phyloP scores from a whole-genome alignment of 1,140 invertebrate species.

The Hypsibius dujardini region DNA sequence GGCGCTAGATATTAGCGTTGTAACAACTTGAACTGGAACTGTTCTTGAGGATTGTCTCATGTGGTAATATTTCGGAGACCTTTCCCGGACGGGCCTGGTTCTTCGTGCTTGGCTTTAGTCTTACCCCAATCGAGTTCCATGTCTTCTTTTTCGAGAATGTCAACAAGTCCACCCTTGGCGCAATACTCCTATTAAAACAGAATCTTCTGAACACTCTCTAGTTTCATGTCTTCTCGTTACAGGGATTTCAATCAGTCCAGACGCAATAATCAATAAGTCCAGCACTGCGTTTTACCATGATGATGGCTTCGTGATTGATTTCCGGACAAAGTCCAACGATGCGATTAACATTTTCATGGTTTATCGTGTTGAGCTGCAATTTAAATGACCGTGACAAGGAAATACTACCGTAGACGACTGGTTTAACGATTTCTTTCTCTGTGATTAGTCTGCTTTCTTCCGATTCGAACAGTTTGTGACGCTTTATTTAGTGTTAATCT shows the following conservation, averaged over 20 bases:
- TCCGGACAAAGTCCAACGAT: conserved; percentile 56
- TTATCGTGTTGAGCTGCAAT: conserved; percentile 48
- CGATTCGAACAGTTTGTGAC: neutral
- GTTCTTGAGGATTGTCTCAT: too few relatives aligned
- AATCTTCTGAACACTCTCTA: too few relatives aligned
- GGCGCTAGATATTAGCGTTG: too few relatives aligned
- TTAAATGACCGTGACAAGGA: neutral
- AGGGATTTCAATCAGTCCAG: too few relatives aligned
- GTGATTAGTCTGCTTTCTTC: neutral
- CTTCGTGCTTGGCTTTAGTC: too few relatives aligned
- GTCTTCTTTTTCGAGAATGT: conserved; percentile 81
- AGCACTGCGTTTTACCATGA: conserved; percentile 39
- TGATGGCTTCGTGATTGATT: conserved; percentile 47
- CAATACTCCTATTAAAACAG: conserved; percentile 52
- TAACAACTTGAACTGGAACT: too few relatives aligned
- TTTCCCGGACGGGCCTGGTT: too few relatives aligned
- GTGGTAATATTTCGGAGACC: too few relatives aligned
- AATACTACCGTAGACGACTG: neutral
- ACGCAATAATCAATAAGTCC: too few relatives aligned
- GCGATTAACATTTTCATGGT: conserved; percentile 70
- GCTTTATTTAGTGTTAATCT: neutral
- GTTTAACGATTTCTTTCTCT: too few relatives aligned
- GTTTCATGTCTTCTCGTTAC: too few relatives aligned
- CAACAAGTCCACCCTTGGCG: conserved; percentile 65
- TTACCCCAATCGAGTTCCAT: conserved; percentile 70